Evolutionary conservation across 2,113 vertebrate species (phyloP).

Genomic region (Ceyx cyanopectus): DNA sequence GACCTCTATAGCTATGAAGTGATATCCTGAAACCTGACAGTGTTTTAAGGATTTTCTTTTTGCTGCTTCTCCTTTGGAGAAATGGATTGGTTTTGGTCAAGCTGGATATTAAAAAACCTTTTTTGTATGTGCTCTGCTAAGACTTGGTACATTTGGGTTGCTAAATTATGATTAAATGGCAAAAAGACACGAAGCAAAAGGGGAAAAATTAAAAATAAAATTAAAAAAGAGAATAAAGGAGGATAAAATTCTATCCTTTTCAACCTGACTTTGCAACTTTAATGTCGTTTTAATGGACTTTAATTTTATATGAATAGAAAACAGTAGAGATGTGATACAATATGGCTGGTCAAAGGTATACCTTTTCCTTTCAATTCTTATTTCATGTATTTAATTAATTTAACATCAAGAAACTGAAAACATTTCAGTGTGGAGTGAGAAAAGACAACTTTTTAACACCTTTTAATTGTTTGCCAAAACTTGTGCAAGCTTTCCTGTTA

Average conservation of each 20-base stretch:
- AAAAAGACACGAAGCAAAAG: background rate
- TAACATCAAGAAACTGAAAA: background rate
- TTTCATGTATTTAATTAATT: background rate
- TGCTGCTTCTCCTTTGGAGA: background rate
- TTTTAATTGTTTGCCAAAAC: slow-evolving; percentile 13
- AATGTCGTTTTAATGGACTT: background rate
- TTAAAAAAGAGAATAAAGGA: background rate
- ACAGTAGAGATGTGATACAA: background rate
- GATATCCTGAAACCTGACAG: background rate
- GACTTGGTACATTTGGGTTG: background rate
- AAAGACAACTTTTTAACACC: background rate
- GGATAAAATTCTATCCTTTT: background rate
- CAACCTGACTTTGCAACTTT: background rate
- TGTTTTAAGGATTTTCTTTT: background rate
- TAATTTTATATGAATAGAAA: background rate
- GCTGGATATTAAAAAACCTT: background rate
- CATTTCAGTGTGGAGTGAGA: background rate
- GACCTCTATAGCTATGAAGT: background rate
- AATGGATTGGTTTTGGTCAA: background rate
- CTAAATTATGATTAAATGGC: background rate
- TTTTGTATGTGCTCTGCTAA: background rate
- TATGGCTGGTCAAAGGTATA: background rate
- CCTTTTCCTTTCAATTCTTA: background rate
- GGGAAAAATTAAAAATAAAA: background rate
- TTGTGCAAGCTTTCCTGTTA: slow-evolving; percentile 23